Evolutionary conservation across 2,113 vertebrate genomes (phyloP).

Genomic region (Amphilophus citrinellus): DNA sequence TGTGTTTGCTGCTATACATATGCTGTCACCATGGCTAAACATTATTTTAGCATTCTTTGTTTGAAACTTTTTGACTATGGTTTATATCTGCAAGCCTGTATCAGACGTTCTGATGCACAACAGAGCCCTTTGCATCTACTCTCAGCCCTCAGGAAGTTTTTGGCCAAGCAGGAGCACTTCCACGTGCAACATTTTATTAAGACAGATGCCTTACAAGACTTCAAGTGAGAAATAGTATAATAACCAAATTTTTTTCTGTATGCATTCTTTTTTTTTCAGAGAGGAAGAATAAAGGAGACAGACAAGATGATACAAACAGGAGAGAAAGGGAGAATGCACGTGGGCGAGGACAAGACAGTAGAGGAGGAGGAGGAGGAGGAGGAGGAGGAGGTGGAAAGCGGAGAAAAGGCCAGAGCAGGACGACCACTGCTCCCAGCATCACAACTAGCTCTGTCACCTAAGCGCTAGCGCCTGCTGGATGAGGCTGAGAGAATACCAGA

Average conservation of each 20-base stretch:
- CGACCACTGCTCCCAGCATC: constrained; percentile 73
- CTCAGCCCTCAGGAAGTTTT: constrained; percentile 26
- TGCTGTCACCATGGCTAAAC: background rate
- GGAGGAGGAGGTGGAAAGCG: constrained; percentile 80
- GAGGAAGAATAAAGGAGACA: constrained; percentile 77
- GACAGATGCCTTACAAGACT: constrained; percentile 15
- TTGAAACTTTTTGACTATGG: constrained; percentile 2
- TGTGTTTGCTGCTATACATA: constrained; percentile 11
- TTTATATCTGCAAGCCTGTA: constrained; percentile 18
- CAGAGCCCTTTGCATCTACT: background rate
- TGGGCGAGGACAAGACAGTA: constrained; percentile 42
- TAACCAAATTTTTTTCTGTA: background rate
- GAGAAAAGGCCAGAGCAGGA: constrained; percentile 83
- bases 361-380: constrained; percentile 53
- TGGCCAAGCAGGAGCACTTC: constrained; percentile 2
- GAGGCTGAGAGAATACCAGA: constrained; percentile 34
- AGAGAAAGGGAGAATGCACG: constrained; percentile 77
- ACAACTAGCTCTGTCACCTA: constrained; percentile 84
- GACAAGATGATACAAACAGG: constrained; percentile 79
- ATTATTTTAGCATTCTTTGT: constrained; percentile 33
- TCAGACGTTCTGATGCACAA: constrained; percentile 33
- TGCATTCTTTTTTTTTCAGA: constrained; percentile 65
- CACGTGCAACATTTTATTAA: constrained; percentile 12
- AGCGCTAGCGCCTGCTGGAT: constrained; percentile 39
- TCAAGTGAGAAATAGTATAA: constrained; percentile 6